Evolutionary conservation across 2,888 invertebrate genomes (phyloP).

Genomic region (Caenorhabditis imperialis): DNA sequence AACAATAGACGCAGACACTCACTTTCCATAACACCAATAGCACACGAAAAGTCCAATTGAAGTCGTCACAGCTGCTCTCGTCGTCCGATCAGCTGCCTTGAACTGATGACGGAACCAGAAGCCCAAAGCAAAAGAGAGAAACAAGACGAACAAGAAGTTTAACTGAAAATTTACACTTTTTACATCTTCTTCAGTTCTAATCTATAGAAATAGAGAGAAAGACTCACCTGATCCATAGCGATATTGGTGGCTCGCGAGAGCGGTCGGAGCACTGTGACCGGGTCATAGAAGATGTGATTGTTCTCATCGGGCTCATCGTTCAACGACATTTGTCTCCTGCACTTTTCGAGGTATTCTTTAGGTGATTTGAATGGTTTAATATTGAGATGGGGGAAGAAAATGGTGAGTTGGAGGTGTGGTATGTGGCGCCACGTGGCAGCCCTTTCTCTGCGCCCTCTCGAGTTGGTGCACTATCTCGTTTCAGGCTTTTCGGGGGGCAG

Average conservation of each 20-base stretch:
- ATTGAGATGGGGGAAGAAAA: no score
- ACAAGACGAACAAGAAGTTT: conserved; percentile 67
- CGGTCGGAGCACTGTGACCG: conserved; percentile 32
- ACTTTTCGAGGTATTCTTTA: no score
- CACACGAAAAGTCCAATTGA: conserved; percentile 57
- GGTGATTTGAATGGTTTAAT: no score
- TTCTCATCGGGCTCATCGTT: conserved; percentile 47
- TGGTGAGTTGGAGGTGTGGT: no score
- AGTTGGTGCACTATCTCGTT: no score
- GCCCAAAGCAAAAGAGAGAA: conserved; percentile 60
- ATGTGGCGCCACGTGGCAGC: no score
- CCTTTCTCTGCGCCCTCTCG: no score
- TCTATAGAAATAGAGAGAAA: no score
- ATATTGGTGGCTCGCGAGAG: conserved; percentile 22
- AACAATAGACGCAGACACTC: no score
- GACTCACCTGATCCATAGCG: conserved; percentile 32
- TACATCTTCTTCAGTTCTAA: no score
- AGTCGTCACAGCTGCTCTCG: conserved; percentile 46
- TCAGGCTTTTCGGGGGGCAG: no score
- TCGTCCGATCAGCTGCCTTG: conserved; percentile 25
- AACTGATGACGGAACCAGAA: conserved; percentile 57
- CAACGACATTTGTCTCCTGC: conserved; percentile 31
- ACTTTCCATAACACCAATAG: conserved; percentile 50
- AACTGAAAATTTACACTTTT: conserved; percentile 55
- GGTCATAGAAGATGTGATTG: conserved; percentile 48